Base-by-base conservation (phyloP, 2,113 vertebrate species). In the Climacteris rufus region DNA sequence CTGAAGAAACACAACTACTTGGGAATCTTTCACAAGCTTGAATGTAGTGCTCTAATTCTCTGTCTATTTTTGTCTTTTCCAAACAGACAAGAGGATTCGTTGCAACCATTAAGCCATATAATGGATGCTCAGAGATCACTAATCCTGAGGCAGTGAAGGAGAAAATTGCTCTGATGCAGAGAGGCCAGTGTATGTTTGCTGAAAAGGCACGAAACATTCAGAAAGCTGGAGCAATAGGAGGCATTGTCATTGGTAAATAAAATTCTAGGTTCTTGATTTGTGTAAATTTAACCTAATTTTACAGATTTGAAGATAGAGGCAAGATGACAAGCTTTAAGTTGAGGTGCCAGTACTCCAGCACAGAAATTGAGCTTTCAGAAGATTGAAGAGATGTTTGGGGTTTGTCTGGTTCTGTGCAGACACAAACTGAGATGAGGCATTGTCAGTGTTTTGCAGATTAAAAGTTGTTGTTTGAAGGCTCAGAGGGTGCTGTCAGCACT, bases 141-240 rank as follows among this genome's bases (percentile, higher is more conserved):
- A 99, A 99, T 72, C 97, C 97, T 1, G 99, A 99, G 88, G 98
- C 98, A 28, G 98, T 99, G 80, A 98, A 98, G 95, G 99, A 99
- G 37, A 99, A 98, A 96, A 99, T 99, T 71, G 99, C 99, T 64
- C 87, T 99, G 93, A 98, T 99, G 90, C 99, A 99, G 81, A 98
- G 99, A 94, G 99, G 99, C 57, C 99, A 99, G 97, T 99, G 99
- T 89, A 99, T 99, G 99, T 99, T 99, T 96, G 99, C 99, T 35
- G 99, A 99, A 96, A 99, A 99, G 96, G 99, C 99, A 28, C 98
- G 99, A 20, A 98, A 99, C 95, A 98, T 99, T 96, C 99, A 99
- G 97, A 99, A 98, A 91, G 99, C 99, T 33, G 99, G 99, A 20
- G 99, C 99, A 77, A 99, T 99, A 19, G 99, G 99, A 14, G 99